These are phyloP conservation scores for Alviniconcha strummeri DNA, from an alignment of 2,888 invertebrate species.

Conservation along the genomic window DNA sequence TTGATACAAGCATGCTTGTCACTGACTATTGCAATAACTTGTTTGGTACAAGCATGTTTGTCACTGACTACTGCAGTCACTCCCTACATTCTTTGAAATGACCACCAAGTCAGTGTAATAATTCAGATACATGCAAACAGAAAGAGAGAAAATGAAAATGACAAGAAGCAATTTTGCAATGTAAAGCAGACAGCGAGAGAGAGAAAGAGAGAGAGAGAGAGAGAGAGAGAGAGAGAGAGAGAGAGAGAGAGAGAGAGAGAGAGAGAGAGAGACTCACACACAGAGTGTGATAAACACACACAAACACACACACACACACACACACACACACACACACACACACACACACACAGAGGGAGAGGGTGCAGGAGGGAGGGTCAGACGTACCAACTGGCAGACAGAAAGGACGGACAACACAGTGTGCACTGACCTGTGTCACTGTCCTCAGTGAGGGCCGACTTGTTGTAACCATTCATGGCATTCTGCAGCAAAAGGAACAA, in stretches of 20 bases:
- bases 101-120: too few species aligned
- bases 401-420: not conserved
- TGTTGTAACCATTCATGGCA: slow-evolving; percentile 62
- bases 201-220: not conserved
- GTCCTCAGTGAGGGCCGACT: slow-evolving; percentile 54
- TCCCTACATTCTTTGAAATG: too few species aligned
- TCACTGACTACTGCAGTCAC: too few species aligned
- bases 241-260: not conserved
- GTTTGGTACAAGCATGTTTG: too few species aligned
- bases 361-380: not conserved
- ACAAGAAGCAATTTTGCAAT: too few species aligned
- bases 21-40: too few species aligned
- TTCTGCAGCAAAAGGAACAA: slow-evolving; percentile 39
- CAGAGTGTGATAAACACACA: not conserved
- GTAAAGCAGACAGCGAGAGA: not conserved
- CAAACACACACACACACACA: not conserved
- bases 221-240: not conserved
- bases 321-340: not conserved
- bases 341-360: not conserved
- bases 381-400: not conserved
- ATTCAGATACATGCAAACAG: too few species aligned
- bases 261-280: not conserved
- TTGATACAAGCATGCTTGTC: too few species aligned
- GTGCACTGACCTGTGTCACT: slow-evolving; percentile 10
- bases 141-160: too few species aligned